A percentile compares a stretch with the other conserved stretches of the same genome.
phyloP scores from a whole-genome alignment of 2,797 vertebrate species.

The Denticeps clupeoides region DNA sequence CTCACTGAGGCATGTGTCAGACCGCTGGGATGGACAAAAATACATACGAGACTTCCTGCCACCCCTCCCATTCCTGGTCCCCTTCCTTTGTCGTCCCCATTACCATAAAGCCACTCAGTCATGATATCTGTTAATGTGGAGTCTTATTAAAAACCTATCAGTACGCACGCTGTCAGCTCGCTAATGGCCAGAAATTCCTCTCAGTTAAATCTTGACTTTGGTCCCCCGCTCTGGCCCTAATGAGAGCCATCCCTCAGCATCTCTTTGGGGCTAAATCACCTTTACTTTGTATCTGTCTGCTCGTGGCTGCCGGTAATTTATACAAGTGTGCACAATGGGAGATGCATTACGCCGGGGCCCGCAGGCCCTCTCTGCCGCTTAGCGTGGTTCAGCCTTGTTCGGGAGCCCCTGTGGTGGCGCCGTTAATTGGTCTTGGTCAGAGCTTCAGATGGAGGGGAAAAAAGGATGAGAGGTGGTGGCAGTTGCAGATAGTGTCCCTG shows the following conservation, averaged over 20 bases:
- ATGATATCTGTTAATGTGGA: slow-evolving; percentile 70
- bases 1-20: too few species aligned
- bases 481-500: slow-evolving; percentile 8
- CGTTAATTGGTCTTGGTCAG: slow-evolving; percentile 55
- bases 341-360: slow-evolving; percentile 47
- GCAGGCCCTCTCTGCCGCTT: slow-evolving; percentile 33
- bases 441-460: slow-evolving; percentile 44
- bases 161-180: slow-evolving; percentile 57
- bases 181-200: slow-evolving; percentile 72
- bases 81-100: slow-evolving; percentile 47
- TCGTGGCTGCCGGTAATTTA: slow-evolving; percentile 56
- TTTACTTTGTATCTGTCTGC: slow-evolving; percentile 75
- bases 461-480: background rate
- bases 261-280: slow-evolving; percentile 76
- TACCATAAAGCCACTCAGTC: slow-evolving; percentile 71
- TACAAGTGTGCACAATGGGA: slow-evolving; percentile 48
- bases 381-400: slow-evolving; percentile 39
- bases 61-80: background rate
- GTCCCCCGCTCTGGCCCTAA: slow-evolving; percentile 68
- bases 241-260: slow-evolving; percentile 72
- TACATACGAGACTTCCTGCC: slow-evolving; percentile 44
- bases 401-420: slow-evolving; percentile 37
- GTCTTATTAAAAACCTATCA: slow-evolving; percentile 80
- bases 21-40: too few species aligned
- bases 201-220: slow-evolving; percentile 67